A percentile compares a stretch with the other conserved stretches of the same genome.
phyloP scores from a whole-genome alignment of 2,888 invertebrate genomes.

The Zeuzera pyrina region DNA sequence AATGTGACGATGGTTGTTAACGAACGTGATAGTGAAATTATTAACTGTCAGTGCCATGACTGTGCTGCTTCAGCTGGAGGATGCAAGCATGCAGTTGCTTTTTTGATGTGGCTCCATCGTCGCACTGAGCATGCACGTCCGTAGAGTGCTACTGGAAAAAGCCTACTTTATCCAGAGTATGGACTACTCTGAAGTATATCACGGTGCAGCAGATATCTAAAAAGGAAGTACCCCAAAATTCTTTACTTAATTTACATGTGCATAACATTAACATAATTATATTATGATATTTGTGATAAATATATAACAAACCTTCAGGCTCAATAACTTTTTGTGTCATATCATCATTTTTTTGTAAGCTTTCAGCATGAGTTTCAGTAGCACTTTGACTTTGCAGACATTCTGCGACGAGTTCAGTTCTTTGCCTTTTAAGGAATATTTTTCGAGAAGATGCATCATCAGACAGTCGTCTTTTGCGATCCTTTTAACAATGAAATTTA shows the following conservation, averaged over 20 bases:
- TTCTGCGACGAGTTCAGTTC: slow-evolving; percentile 4
- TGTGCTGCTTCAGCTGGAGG: too few species aligned
- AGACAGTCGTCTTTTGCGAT: slow-evolving; percentile 6
- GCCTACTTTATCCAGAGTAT: slow-evolving; percentile 10
- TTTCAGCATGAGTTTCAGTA: slow-evolving; percentile 21
- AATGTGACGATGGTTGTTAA: slow-evolving; percentile 5
- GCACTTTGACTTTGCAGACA: slow-evolving; percentile 7
- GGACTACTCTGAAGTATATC: slow-evolving; percentile 12
- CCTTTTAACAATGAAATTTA: slow-evolving; percentile 9
- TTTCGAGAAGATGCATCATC: slow-evolving; percentile 4
- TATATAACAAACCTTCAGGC: slow-evolving; percentile 4
- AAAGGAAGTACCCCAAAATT: too few species aligned
- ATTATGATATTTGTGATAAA: too few species aligned
- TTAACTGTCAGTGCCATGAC: slow-evolving; percentile 12
- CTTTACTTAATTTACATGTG: too few species aligned
- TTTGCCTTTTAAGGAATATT: slow-evolving; percentile 3
- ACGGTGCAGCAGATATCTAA: slow-evolving; percentile 9
- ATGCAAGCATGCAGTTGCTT: too few species aligned
- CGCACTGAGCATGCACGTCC: slow-evolving; percentile 9
- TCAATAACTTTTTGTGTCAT: slow-evolving; percentile 6
- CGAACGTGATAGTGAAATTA: slow-evolving; percentile 10
- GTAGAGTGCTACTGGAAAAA: slow-evolving; percentile 15
- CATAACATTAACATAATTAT: too few species aligned
- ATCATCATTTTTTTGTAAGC: slow-evolving; percentile 45
- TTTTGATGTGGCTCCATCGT: too few species aligned